These are phyloP conservation scores for Brachylomia viminalis DNA, from an alignment of 2,888 invertebrate genomes.

Conservation along the genomic window DNA sequence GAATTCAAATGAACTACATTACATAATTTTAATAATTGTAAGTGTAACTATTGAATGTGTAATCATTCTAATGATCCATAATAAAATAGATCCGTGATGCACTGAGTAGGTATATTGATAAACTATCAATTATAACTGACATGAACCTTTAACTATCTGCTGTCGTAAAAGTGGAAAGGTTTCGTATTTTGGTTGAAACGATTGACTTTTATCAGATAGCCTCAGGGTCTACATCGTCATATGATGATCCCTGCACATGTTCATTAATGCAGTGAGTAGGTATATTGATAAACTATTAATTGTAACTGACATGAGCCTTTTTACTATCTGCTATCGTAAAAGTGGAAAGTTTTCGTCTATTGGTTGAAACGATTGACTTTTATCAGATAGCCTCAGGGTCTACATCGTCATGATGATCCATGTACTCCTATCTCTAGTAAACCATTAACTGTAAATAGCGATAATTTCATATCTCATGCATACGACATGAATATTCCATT, in stretches of 20 bases:
- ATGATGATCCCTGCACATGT: too few species aligned
- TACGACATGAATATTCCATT: conserved; percentile 29
- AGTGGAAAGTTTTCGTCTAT: conserved; percentile 52
- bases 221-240: conserved; percentile 29
- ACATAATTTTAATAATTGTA: background rate
- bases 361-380: conserved; percentile 30
- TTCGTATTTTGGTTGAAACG: conserved; percentile 24
- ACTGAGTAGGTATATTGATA: conserved; percentile 39
- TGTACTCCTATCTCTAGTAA: conserved; percentile 22
- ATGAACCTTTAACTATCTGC: conserved; percentile 44
- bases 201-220: conserved; percentile 36
- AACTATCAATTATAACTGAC: conserved; percentile 46
- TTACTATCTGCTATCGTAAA: conserved; percentile 46
- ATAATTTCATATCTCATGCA: conserved; percentile 3
- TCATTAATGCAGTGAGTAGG: conserved; percentile 1
- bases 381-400: conserved; percentile 31
- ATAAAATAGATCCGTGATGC: conserved; percentile 9
- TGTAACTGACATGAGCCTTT: conserved; percentile 48
- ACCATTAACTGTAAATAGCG: conserved; percentile 40
- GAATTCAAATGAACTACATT: background rate
- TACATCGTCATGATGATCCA: conserved; percentile 29
- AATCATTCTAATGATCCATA: conserved; percentile 22
- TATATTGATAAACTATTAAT: conserved; percentile 52
- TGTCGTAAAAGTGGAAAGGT: conserved; percentile 58
- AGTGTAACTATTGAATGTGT: background rate